Percentiles rank a stretch among this genome's conserved stretches.
phyloP scores from a whole-genome alignment of 1,140 invertebrate species.

The Phymorhynchus buccinoides region DNA sequence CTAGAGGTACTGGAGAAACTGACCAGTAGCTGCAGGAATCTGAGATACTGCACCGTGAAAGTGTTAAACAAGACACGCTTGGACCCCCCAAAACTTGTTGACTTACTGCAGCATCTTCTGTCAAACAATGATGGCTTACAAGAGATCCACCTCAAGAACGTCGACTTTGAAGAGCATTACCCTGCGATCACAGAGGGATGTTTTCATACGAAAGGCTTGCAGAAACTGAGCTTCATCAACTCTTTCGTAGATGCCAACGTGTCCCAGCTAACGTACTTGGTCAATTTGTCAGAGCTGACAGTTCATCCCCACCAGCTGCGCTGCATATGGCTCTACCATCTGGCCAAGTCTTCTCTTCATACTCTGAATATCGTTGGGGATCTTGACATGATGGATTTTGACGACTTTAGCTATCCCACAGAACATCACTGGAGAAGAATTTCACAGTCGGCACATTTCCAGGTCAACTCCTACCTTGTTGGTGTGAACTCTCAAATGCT shows the following conservation, averaged over 20 bases:
- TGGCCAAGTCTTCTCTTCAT: slow-evolving; percentile 11
- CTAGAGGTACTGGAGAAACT: background rate
- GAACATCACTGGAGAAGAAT: background rate
- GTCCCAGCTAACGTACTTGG: slow-evolving; percentile 12
- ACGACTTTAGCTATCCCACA: background rate
- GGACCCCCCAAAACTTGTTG: background rate
- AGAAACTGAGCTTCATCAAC: slow-evolving; percentile 31
- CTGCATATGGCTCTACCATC: background rate
- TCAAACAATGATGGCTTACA: background rate
- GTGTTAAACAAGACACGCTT: background rate
- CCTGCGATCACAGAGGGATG: background rate
- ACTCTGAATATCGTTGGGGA: slow-evolving; percentile 5
- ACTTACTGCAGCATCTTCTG: background rate
- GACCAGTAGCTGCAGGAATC: background rate
- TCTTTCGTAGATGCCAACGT: background rate
- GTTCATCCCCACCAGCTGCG: background rate
- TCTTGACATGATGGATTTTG: background rate
- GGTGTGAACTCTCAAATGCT: background rate
- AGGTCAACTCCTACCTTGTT: slow-evolving; percentile 5
- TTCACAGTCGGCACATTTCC: background rate
- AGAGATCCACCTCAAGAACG: background rate
- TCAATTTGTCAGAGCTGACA: slow-evolving; percentile 19
- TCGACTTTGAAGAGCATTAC: background rate
- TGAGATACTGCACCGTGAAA: background rate
- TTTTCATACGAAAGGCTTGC: background rate